Conservation (phyloP, 2,888 invertebrate species). For the Brachyopa scutellaris region DNA sequence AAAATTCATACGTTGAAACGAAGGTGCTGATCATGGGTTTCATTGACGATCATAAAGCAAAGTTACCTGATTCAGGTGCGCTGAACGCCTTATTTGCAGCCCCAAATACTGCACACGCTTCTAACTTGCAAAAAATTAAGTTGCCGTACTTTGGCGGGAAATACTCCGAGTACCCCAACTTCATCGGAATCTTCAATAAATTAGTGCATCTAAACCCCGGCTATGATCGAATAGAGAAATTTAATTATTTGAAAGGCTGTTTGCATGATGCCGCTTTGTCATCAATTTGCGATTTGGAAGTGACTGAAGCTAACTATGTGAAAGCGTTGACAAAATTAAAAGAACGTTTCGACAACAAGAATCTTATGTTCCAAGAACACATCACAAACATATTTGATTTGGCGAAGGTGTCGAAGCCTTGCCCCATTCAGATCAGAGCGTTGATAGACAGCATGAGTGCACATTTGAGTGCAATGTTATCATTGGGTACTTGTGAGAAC, state of each 20-base stretch:
- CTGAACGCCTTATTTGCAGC: background rate
- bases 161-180: background rate
- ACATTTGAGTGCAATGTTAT: slow-evolving; percentile 2
- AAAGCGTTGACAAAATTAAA: too few species aligned
- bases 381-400: too few species aligned
- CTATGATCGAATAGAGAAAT: background rate
- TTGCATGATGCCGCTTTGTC: too few species aligned
- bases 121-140: too few species aligned
- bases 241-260: background rate
- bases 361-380: too few species aligned
- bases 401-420: too few species aligned
- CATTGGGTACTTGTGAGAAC: too few species aligned
- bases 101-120: background rate
- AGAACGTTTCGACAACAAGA: background rate
- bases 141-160: background rate
- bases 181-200: background rate
- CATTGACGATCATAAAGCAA: too few species aligned
- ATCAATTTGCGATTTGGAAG: slow-evolving; percentile 2
- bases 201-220: background rate
- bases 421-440: background rate
- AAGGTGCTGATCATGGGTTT: background rate
- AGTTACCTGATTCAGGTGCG: background rate
- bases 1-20: slow-evolving; percentile 1
- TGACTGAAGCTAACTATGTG: background rate
- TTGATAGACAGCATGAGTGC: background rate